Evolutionary conservation across 30 jellyfish, hydroid and myxozoan genomes (phyloP).

Genomic region (Mastigias papua): DNA sequence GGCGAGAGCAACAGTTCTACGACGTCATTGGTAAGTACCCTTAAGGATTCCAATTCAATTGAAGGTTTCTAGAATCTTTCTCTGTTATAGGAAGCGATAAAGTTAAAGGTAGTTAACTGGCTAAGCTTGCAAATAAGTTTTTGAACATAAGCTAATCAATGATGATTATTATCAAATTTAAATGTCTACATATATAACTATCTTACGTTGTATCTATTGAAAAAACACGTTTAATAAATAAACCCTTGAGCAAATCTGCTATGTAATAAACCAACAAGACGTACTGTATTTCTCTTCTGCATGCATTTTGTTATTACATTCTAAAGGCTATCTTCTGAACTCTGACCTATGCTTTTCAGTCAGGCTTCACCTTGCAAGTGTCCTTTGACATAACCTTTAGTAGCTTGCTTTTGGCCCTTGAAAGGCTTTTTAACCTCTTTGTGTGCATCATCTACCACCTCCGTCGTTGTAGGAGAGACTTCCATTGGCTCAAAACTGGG

Average conservation of each 20-base stretch:
- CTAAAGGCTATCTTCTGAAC: neutral
- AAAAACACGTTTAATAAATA: slow-evolving; percentile 19
- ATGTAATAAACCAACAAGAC: neutral
- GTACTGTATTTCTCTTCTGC: slow-evolving; percentile 17
- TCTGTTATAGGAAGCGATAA: neutral
- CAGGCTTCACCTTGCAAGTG: neutral
- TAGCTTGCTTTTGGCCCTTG: slow-evolving; percentile 15
- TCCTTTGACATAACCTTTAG: slow-evolving; percentile 1
- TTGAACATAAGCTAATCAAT: neutral
- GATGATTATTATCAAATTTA: slow-evolving; percentile 1
- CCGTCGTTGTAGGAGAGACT: neutral
- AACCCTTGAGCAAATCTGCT: slow-evolving; percentile 22
- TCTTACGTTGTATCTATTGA: neutral
- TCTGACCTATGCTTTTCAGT: neutral
- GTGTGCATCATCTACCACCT: neutral
- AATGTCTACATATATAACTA: neutral
- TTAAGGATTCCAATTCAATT: neutral
- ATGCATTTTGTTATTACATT: slow-evolving; percentile 23
- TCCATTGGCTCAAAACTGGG: neutral
- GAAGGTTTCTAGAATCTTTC: too few relatives aligned
- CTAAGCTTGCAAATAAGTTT: neutral
- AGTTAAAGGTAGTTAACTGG: neutral
- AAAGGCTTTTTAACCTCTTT: neutral
- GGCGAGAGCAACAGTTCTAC: too few relatives aligned
- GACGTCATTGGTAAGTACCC: too few relatives aligned